Evolutionary conservation across 2,113 vertebrate genomes (phyloP), one percentile per base, ranked within the genome.

Genomic region (Eolophus roseicapilla): DNA sequence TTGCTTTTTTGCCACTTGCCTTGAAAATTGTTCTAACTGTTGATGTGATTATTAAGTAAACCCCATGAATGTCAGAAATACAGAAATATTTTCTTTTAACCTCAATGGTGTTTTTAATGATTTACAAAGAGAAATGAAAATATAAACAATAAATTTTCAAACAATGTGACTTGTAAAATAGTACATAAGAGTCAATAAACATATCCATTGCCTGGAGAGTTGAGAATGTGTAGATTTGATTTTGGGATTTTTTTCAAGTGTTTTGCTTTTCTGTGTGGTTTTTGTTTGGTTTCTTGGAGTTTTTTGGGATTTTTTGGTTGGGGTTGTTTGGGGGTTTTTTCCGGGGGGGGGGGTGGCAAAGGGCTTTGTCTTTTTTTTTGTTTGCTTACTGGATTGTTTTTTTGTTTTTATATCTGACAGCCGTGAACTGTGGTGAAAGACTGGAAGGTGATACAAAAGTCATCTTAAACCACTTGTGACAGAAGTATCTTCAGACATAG

Each of bases 1-100:
- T 86, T 43, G 6, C 0, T 70, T 89, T 96, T 93, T 94, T 96
- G 19, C 16, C 43, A 62, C 21, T 95, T 97, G 78, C 41, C 70
- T 91, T 88, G 81, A 88, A 95, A 95, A 94, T 93, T 92, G 15
- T 70, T 94, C 64, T 96, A 87, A 95, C 88, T 95, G 77, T 88
- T 96, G 93, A 93, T 94, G 92, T 94, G 69, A 89, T 95, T 95
- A 79, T 91, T 93, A 95, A 92, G 88, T 67, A 90, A 96, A 83
- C 24, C 71, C 14, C 7, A 28, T 82, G 52, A 75, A 69, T 62
- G 43, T 55, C 37, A 78, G 47, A 67, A 93, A 62, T 44, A 31
- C 35, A 81, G 33, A 79, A 84, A 69, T 67, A 55, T 43, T 71
- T 75, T 28, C 16, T 55, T 73, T 28, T 46, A 83, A 74, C 2